These are phyloP conservation scores for Trichopoda pennipes DNA, from an alignment of 2,888 invertebrate species.

Conservation along the genomic window DNA sequence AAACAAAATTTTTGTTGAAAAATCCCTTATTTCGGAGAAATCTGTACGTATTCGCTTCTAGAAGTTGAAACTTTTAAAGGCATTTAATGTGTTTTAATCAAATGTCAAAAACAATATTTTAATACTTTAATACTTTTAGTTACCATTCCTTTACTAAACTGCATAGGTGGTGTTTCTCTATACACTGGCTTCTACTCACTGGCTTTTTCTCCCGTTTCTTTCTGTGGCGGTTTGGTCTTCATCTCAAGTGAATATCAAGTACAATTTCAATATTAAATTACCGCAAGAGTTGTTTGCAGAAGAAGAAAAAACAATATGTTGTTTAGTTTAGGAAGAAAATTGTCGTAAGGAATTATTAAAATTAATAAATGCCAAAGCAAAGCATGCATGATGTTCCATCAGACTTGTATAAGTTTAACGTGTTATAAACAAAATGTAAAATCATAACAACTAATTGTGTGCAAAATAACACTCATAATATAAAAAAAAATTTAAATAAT, in stretches of 20 bases:
- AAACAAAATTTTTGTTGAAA: too few relatives aligned
- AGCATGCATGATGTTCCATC: conserved; percentile 36
- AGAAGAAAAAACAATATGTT: conserved; percentile 45
- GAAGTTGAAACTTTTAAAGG: too few relatives aligned
- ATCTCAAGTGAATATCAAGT: conserved; percentile 63
- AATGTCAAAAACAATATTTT: too few relatives aligned
- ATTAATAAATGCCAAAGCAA: conserved; percentile 36
- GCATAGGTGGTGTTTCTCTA: not conserved
- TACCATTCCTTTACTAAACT: conserved; percentile 8
- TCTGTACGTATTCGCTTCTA: too few relatives aligned
- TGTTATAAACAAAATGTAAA: conserved; percentile 64
- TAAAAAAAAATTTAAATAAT: conserved; percentile 55
- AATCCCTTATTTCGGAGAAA: too few relatives aligned
- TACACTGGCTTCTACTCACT: conserved; percentile 33
- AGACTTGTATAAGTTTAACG: conserved; percentile 52
- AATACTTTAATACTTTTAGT: too few relatives aligned
- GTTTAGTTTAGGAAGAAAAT: conserved; percentile 59
- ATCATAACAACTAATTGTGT: conserved; percentile 68
- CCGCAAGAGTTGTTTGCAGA: conserved; percentile 50
- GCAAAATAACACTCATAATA: conserved; percentile 64
- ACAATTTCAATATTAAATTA: conserved; percentile 66
- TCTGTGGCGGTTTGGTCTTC: conserved; percentile 48
- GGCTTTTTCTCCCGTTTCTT: conserved; percentile 32
- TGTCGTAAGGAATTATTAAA: conserved; percentile 53
- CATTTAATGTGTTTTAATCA: too few relatives aligned